phyloP scores from a whole-genome alignment of 35 echinoderm and acorn worm species.

The Acanthaster planci region DNA sequence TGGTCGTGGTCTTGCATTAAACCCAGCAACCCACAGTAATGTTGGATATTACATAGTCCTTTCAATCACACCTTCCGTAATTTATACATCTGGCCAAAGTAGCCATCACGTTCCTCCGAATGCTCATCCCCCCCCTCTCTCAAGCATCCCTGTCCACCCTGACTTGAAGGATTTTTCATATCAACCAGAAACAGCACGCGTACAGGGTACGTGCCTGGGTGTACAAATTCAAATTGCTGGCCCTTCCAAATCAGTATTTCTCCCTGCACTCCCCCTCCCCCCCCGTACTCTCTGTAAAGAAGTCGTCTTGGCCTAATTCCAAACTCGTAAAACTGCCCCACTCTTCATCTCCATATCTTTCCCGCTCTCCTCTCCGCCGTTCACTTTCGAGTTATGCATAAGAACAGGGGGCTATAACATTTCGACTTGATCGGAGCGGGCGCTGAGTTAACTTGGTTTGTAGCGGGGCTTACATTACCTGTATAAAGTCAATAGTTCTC shows the following conservation, averaged over 20 bases:
- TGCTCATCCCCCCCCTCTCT: too few species aligned
- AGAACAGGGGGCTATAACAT: constrained; percentile 12
- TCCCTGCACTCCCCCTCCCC: not conserved
- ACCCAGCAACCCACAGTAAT: too few species aligned
- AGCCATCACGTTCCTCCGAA: too few species aligned
- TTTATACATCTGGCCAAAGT: too few species aligned
- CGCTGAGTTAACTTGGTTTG: constrained; percentile 29
- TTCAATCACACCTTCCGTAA: too few species aligned
- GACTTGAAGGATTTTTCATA: too few species aligned
- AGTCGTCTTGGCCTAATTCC: constrained; percentile 29
- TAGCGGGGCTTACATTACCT: constrained; percentile 28
- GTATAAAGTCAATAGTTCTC: constrained; percentile 34
- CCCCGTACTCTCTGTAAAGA: not conserved
- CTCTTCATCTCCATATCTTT: constrained; percentile 25
- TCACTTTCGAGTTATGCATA: constrained; percentile 29
- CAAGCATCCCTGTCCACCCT: too few species aligned
- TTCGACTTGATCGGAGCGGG: constrained; percentile 21
- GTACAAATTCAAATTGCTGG: constrained; percentile 5
- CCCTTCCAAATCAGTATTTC: not conserved
- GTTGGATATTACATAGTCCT: too few species aligned
- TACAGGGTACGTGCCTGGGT: not conserved
- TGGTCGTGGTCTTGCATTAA: too few species aligned
- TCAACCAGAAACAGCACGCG: too few species aligned
- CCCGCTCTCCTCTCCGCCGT: constrained; percentile 5
- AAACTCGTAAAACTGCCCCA: constrained; percentile 25